Conservation (phyloP, 1,140 invertebrate species). For the Zaprionus kolodkinae region DNA sequence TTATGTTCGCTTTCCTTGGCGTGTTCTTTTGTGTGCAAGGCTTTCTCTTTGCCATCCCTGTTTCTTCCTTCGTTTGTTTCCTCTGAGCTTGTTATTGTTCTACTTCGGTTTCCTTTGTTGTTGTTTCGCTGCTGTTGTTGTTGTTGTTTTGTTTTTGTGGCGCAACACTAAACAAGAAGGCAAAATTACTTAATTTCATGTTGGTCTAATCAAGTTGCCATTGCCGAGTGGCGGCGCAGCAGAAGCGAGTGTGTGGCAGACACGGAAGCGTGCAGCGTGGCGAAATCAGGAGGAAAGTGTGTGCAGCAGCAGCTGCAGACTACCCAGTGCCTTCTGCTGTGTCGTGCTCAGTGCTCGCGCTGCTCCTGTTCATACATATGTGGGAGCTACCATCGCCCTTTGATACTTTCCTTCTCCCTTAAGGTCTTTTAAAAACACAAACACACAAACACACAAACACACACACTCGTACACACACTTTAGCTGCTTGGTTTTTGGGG, state of each 20-base stretch:
- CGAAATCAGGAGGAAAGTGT: conserved; percentile 17
- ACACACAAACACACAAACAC: neutral
- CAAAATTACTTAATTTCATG: conserved; percentile 80
- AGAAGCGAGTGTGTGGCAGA: conserved; percentile 45
- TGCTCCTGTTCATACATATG: neutral
- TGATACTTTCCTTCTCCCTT: neutral
- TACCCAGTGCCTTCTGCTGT: conserved; percentile 56
- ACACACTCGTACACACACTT: neutral
- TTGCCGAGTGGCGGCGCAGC: conserved; percentile 58
- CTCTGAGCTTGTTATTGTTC: conserved; percentile 43
- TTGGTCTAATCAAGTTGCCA: conserved; percentile 81
- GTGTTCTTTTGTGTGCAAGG: conserved; percentile 45
- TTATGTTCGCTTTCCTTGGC: conserved; percentile 63
- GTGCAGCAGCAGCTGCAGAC: conserved; percentile 29
- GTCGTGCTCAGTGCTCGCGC: conserved; percentile 37
- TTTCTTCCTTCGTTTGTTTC: neutral
- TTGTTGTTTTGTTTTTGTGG: conserved; percentile 22
- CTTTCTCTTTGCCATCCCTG: no score
- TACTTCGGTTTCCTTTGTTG: conserved; percentile 30
- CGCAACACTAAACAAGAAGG: conserved; percentile 73
- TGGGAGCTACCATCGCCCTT: neutral
- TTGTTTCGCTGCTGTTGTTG: neutral
- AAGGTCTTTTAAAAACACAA: conserved; percentile 1
- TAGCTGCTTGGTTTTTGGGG: conserved; percentile 21
- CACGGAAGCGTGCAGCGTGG: conserved; percentile 59